phyloP scores from a whole-genome alignment of 2,797 vertebrate species.

The Sebastes alutus region DNA sequence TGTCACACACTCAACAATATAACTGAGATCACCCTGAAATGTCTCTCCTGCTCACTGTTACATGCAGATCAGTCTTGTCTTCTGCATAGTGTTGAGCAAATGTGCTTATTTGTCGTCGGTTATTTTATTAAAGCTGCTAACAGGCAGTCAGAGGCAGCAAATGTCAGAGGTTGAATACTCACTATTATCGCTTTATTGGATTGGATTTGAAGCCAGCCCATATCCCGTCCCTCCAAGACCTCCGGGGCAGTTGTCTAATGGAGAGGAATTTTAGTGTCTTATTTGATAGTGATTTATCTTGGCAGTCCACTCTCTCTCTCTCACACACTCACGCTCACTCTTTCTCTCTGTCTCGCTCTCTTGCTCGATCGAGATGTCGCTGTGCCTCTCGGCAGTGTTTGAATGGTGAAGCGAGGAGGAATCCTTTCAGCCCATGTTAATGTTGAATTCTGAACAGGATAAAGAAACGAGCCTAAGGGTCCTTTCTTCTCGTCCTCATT shows the following conservation, averaged over 20 bases:
- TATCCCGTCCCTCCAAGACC: conserved; percentile 45
- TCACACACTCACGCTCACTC: conserved; percentile 5
- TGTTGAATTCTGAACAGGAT: conserved; percentile 65
- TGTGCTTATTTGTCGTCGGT: conserved; percentile 9
- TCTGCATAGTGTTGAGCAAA: conserved; percentile 5
- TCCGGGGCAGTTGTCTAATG: conserved; percentile 58
- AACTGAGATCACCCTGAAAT: background rate
- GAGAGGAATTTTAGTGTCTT: conserved; percentile 63
- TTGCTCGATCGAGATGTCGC: conserved; percentile 52
- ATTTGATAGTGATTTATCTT: conserved; percentile 71
- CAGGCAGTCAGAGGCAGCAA: conserved; percentile 40
- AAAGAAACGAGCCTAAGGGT: conserved; percentile 62
- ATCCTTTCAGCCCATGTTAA: conserved; percentile 80
- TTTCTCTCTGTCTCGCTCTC: conserved; percentile 7
- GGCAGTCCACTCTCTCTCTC: conserved; percentile 45
- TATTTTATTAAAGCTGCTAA: conserved; percentile 53
- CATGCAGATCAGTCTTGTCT: conserved; percentile 10
- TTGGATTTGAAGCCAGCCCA: conserved; percentile 53
- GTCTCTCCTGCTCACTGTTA: background rate
- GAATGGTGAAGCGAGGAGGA: conserved; percentile 62
- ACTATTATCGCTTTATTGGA: conserved; percentile 57
- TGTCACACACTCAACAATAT: background rate
- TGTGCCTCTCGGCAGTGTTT: conserved; percentile 65
- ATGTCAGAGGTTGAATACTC: conserved; percentile 60
- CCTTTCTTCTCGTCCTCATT: conserved; percentile 64